phyloP scores from a whole-genome alignment of 2,113 vertebrate genomes.

The Zosterops borbonicus region DNA sequence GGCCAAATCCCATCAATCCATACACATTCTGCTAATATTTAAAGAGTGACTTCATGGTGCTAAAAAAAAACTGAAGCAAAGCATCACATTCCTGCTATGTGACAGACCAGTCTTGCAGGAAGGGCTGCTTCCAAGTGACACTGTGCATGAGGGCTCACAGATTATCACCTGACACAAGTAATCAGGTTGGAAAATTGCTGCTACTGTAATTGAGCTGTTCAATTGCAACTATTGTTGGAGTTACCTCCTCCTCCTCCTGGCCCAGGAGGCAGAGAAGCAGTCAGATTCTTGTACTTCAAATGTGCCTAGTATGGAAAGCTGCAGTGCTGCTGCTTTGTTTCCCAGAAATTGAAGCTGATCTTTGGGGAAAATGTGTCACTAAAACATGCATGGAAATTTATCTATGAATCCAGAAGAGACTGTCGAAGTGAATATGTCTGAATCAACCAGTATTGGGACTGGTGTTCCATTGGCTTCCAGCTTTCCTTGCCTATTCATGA shows the following conservation, averaged over 20 bases:
- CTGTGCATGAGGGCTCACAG: not conserved
- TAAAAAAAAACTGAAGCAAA: not conserved
- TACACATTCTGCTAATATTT: not conserved
- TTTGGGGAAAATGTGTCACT: not conserved
- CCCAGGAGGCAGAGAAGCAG: not conserved
- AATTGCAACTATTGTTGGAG: not conserved
- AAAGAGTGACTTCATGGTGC: not conserved
- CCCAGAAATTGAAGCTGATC: not conserved
- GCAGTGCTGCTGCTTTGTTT: not conserved
- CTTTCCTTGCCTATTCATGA: not conserved
- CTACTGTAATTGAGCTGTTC: constrained; percentile 23
- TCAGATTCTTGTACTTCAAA: not conserved
- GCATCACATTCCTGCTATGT: not conserved
- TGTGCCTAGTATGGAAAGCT: not conserved
- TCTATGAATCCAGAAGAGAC: not conserved
- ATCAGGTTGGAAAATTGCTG: constrained; percentile 37
- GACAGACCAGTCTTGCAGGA: not conserved
- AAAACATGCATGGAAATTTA: not conserved
- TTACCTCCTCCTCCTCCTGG: not conserved
- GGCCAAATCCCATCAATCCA: not conserved
- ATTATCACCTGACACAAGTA: constrained; percentile 9
- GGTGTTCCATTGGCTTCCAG: not conserved
- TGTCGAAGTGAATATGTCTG: not conserved
- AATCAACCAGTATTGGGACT: not conserved
- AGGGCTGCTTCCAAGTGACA: not conserved